A percentile compares a stretch with the other conserved stretches of the same genome.
Evolutionary conservation across 2,113 vertebrate species (phyloP).

Genomic region (Scortum barcoo): DNA sequence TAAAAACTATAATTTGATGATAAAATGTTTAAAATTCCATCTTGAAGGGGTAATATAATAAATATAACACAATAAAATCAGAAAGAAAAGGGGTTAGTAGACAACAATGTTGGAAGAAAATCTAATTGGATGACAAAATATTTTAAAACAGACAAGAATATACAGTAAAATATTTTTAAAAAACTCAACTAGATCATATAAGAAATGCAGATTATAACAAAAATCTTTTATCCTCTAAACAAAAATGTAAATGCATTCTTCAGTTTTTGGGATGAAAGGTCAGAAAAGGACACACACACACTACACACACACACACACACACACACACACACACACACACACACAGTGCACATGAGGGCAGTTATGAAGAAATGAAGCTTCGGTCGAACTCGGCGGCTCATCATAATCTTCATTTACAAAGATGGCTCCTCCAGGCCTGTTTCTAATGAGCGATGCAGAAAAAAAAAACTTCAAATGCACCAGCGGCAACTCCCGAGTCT

Average conservation of each 20-base stretch:
- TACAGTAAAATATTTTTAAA: neutral
- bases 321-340: slow-evolving; percentile 3
- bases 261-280: neutral
- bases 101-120: neutral
- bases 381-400: slow-evolving; percentile 19
- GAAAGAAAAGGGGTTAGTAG: neutral
- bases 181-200: neutral
- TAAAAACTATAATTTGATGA: neutral
- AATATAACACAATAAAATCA: neutral
- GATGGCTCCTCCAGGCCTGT: slow-evolving; percentile 37
- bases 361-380: slow-evolving; percentile 15
- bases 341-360: neutral
- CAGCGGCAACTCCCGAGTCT: neutral
- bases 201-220: neutral
- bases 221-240: neutral
- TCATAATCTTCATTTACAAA: slow-evolving; percentile 39
- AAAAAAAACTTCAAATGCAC: neutral
- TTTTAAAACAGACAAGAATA: neutral
- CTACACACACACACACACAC: neutral
- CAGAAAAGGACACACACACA: neutral
- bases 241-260: neutral
- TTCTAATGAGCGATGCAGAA: slow-evolving; percentile 28
- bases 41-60: neutral
- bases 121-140: neutral
- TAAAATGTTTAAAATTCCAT: neutral